Base-by-base conservation (phyloP, 1,140 invertebrate species). In the Sarcophaga bullata region DNA sequence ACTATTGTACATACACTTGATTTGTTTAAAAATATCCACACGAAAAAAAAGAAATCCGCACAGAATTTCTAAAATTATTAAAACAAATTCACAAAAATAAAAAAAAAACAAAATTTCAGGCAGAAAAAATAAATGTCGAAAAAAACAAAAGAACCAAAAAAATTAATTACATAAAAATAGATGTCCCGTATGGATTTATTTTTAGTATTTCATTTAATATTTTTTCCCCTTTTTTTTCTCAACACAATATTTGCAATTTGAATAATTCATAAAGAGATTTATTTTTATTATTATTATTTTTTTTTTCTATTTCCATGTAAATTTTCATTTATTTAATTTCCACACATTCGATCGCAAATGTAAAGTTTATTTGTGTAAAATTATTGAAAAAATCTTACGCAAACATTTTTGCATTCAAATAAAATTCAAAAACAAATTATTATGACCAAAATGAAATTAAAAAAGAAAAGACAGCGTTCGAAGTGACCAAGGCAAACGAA, bases 161-260 rank as follows among this genome's bases (percentile, higher is more conserved):
- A n/a, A n/a, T n/a, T 50, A 87, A 89, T 89, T 89, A 89, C 87
- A 89, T 89, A 89, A 89, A 89, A 89, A 89, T 87, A 88, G 84
- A 87, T 84, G 86, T 89, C 88, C 87, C 87, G 86, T 82, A 87
- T 86, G 85, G 84, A 85, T 86, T 89, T 89, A 89, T 89, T 89
- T 89, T 89, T 89, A 89, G 48, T 50, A 37, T 19, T 73, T 73
- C 9, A 47, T 62, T 81, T 80, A 62, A 68, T 19, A 68, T 47
- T 37, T 47, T 62, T 49, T 82, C 62, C 72, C 13, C 15, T 58
- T 19, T 68, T 17, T 19, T 19, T 6, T 68, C 19, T 68, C 10
- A 62, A 52, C 6, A 52, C 13, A 10, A 11, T 11, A 62, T 68
- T 68, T 68, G 17, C 1, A 13, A 58, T 37, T 68, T 68, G 17